Base-by-base conservation (phyloP, 1,140 invertebrate genomes). In the Belonocnema kinseyi region DNA sequence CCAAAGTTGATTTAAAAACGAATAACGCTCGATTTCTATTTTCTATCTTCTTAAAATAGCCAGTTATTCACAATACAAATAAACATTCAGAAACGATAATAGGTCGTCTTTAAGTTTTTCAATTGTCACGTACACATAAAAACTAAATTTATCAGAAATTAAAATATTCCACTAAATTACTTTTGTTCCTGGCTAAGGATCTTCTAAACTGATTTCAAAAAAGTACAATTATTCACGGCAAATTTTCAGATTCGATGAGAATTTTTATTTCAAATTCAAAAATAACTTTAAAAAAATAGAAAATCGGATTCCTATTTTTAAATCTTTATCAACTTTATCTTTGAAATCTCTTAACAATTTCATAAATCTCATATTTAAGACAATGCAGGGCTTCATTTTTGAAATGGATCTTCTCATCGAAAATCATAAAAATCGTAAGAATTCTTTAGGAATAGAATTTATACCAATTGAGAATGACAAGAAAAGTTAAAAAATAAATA, bases 151-250 rank as follows among this genome's bases (percentile, higher is more conserved):
- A 33, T 40, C 7, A 66, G 14, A 61, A 61, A 33, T 61, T 26
- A 66, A 61, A 61, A 14, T 4, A 33, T 33, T 33, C 33, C 58
- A 61, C 13, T 13, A 61, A 33, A 66, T 13, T 16, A 66, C 26
- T 66, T 16, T 66, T 33, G 21, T 66, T 26, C 26, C 16, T 66
- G 61, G 61, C 61, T 66, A 66, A 66, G 61, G 61, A 66, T 66
- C 61, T 66, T 66, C 61, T 33, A 40, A 66, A 66, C 26, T 14
- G 40, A 66, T 66, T 66, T 66, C 26, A 16, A 61, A 61, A 40
- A 66, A 66, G 33, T 66, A 66, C 33, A 66, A 46, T 14, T 66
- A 66, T 40, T 66, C 40, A 66, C 61, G 40, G 6, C 5, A 10
- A 46, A 8, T 46, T 46, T 46, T 5, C n/a, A 66, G 13, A 56